These are phyloP conservation scores for Perodicticus potto DNA, from an alignment of 2,797 vertebrate species.

Conservation along the genomic window DNA sequence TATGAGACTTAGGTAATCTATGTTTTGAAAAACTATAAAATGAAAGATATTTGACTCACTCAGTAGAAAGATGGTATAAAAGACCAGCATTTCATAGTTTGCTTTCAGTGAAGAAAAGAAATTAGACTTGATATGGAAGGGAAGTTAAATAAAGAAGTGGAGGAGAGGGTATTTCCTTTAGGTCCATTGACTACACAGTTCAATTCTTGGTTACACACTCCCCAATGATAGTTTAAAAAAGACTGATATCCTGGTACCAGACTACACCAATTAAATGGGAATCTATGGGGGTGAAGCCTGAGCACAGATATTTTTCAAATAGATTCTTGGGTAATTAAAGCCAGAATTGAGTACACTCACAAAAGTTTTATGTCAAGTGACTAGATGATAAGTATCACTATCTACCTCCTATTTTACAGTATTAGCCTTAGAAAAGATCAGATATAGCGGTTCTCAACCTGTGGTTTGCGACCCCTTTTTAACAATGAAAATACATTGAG, in stretches of 20 bases:
- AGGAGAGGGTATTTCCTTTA: neutral
- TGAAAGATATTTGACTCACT: neutral
- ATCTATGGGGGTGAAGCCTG: neutral
- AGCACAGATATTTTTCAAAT: slow-evolving; percentile 3
- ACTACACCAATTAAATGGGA: neutral
- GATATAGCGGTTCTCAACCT: neutral
- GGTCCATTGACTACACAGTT: neutral
- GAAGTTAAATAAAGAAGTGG: neutral
- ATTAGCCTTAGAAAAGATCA: neutral
- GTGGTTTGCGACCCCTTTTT: too few species aligned
- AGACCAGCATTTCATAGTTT: neutral
- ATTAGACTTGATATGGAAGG: neutral
- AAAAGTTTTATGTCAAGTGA: slow-evolving; percentile 14
- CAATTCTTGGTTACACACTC: neutral
- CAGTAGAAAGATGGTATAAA: neutral
- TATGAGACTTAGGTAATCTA: slow-evolving; percentile 8
- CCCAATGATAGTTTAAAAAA: neutral
- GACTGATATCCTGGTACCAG: neutral
- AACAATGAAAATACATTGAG: too few species aligned
- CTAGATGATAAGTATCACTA: neutral
- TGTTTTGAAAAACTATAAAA: slow-evolving; percentile 29
- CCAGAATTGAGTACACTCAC: neutral
- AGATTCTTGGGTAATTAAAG: neutral
- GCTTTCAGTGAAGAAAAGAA: neutral
- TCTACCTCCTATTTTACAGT: neutral